phyloP scores from a whole-genome alignment of 1,140 invertebrate genomes.

The Zaprionus inermis region DNA sequence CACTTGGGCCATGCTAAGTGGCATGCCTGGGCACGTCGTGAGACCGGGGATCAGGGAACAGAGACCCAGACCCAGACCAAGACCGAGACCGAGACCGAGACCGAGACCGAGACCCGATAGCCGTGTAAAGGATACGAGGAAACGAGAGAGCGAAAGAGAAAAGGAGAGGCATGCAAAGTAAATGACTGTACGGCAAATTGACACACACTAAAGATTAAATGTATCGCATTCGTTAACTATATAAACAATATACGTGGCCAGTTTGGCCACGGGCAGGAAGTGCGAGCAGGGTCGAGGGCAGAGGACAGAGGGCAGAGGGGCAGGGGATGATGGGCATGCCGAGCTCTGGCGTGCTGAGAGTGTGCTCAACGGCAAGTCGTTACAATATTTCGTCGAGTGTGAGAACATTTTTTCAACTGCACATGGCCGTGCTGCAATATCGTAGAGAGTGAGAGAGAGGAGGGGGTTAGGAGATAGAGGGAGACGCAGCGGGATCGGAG shows the following conservation, averaged over 20 bases:
- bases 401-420: conserved; percentile 77
- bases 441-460: no score
- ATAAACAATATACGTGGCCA: conserved; percentile 80
- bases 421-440: conserved; percentile 48
- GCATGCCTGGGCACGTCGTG: conserved; percentile 77
- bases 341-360: conserved; percentile 76
- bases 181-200: conserved; percentile 83
- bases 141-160: conserved; percentile 25
- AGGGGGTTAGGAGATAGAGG: no score
- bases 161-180: conserved; percentile 67
- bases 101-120: conserved; percentile 38
- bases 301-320: neutral
- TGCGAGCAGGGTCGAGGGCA: conserved; percentile 35
- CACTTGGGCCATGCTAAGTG: conserved; percentile 77
- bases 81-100: conserved; percentile 2
- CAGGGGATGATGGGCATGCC: conserved; percentile 43
- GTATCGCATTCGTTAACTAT: conserved; percentile 83
- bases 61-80: conserved; percentile 9
- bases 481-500: conserved; percentile 21
- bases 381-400: conserved; percentile 75
- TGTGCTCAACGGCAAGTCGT: conserved; percentile 74
- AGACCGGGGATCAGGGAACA: conserved; percentile 46
- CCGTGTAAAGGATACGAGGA: neutral
- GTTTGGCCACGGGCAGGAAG: conserved; percentile 65
- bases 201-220: conserved; percentile 83